phyloP scores from a whole-genome alignment of 2,113 vertebrate species.

The Callorhinus ursinus region DNA sequence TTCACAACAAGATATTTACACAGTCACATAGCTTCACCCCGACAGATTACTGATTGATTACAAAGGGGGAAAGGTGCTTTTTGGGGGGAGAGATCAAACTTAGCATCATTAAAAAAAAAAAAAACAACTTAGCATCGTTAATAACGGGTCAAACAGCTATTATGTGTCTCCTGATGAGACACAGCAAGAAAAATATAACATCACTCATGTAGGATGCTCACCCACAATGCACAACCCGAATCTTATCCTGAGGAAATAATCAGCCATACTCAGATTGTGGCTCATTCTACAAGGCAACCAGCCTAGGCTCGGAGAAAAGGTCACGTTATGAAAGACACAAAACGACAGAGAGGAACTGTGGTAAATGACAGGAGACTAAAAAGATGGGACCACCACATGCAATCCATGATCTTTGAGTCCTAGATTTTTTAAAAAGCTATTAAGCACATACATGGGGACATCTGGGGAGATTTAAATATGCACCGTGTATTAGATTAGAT shows the following conservation, averaged over 20 bases:
- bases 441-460: constrained; percentile 13
- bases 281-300: constrained; percentile 29
- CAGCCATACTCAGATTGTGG: neutral
- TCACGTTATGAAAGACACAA: neutral
- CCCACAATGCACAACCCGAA: neutral
- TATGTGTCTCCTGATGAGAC: neutral
- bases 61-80: neutral
- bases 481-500: neutral
- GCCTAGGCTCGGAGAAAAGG: constrained; percentile 15
- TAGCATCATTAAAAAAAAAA: constrained; percentile 23
- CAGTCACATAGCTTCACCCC: neutral
- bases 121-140: constrained; percentile 46
- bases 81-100: constrained; percentile 42
- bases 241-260: constrained; percentile 3
- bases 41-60: constrained; percentile 59
- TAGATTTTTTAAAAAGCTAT: neutral
- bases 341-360: neutral
- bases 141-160: neutral
- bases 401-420: neutral
- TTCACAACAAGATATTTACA: constrained; percentile 44
- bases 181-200: neutral
- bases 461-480: constrained; percentile 10
- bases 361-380: constrained; percentile 36
- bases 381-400: neutral
- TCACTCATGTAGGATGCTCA: neutral